phyloP scores from a whole-genome alignment of 2,888 invertebrate species.

The Tenthredo distinguenda region DNA sequence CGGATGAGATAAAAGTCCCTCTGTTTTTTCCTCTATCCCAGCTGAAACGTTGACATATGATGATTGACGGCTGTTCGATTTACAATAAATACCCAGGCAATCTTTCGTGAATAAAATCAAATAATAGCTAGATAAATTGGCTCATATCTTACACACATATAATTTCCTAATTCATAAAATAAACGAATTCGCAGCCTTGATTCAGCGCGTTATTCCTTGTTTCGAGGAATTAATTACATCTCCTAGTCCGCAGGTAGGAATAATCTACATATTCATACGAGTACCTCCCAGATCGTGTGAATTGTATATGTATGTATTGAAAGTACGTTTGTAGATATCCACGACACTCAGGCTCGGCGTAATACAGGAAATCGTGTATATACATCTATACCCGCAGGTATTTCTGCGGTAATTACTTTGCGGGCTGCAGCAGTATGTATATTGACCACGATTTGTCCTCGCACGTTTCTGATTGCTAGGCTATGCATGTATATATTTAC shows the following conservation, averaged over 20 bases:
- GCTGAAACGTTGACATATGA: background rate
- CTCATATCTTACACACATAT: background rate
- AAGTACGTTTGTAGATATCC: background rate
- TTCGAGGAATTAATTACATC: background rate
- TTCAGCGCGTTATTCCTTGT: background rate
- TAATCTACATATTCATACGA: constrained; percentile 18
- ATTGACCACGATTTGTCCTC: constrained; percentile 37
- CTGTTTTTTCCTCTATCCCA: background rate
- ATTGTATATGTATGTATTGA: background rate
- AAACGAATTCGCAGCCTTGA: background rate
- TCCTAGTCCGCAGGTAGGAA: background rate
- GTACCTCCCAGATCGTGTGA: background rate
- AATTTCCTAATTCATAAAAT: background rate
- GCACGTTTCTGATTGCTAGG: constrained; percentile 23
- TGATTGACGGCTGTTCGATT: background rate
- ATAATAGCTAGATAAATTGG: background rate
- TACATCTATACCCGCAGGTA: background rate
- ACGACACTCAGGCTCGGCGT: background rate
- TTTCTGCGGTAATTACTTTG: constrained; percentile 43
- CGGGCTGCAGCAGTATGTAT: constrained; percentile 1
- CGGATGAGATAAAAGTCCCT: constrained; percentile 6
- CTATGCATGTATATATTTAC: background rate
- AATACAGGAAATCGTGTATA: constrained; percentile 8
- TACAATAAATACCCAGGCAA: background rate
- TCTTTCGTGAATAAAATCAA: background rate